Base-by-base conservation (phyloP, 1,140 invertebrate genomes). In the Eupeodes corollae region DNA sequence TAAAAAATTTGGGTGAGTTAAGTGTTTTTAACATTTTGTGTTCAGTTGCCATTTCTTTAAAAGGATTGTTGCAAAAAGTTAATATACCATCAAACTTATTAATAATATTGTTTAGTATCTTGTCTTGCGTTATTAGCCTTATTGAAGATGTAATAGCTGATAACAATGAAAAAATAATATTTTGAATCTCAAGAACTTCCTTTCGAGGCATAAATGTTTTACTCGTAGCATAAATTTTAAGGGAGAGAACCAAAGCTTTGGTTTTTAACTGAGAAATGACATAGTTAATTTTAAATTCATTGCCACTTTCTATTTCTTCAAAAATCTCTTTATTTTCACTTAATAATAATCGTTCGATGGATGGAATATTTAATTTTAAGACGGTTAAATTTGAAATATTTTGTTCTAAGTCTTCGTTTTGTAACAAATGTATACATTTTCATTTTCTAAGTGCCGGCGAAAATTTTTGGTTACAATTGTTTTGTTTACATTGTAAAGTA, bases 11-110 rank as follows among this genome's bases (percentile, higher is more conserved):
- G 33, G 48, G 48, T 12, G 21, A n/a, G 12, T 50, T 31, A 46
- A 45, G 46, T 16, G 46, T 45, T 44, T 44, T 50, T 21, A 50
- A 37, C 21, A 50, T 10, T 42, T 19, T 16, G 37, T 46, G 30
- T 42, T 50, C 48, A 15, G 48, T 32, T 35, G 12, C 35, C 13
- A 42, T 47, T 16, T 47, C 46, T 47, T 40, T 26, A 18, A 47
- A 47, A 5, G 46, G 46, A 41, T 47, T 47, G 40, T 49, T 39
- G 34, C 30, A 44, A 45, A 45, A 40, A 11, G 15, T 12, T 41
- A 49, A 35, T 26, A 49, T 12, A 21, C 14, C 16, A 9, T n/a
- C 41, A 13, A 41, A 19, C 10, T 44, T 12, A 34, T 45, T 26
- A 26, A 14, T 12, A 35, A 26, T n/a, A n/a, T n/a, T 14, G 11